Evolutionary conservation across 2,797 vertebrate genomes (phyloP).

Genomic region (Tinamus major): DNA sequence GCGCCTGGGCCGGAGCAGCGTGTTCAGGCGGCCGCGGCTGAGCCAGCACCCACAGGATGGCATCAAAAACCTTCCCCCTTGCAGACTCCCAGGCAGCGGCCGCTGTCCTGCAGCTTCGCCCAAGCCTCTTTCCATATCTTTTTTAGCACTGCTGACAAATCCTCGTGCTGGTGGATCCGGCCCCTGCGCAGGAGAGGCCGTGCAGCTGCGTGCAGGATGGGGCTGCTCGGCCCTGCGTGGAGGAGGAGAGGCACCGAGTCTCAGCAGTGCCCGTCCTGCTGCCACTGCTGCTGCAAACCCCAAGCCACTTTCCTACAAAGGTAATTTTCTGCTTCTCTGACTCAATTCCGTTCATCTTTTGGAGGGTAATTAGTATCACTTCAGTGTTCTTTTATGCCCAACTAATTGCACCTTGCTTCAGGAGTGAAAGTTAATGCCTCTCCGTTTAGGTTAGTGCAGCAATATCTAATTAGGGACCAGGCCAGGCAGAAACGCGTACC

Average conservation of each 20-base stretch:
- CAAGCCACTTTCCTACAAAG: conserved; percentile 66
- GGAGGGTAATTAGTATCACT: conserved; percentile 74
- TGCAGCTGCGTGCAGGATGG: no score
- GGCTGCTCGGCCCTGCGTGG: no score
- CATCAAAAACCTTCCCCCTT: no score
- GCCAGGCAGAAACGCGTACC: conserved; percentile 44
- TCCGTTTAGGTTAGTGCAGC: conserved; percentile 49
- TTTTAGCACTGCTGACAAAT: background rate
- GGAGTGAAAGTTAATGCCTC: conserved; percentile 71
- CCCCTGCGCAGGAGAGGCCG: background rate
- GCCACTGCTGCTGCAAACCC: background rate
- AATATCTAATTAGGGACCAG: conserved; percentile 61
- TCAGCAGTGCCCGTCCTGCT: background rate
- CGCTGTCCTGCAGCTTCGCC: no score
- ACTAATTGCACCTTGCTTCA: conserved; percentile 75
- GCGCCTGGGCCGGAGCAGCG: background rate
- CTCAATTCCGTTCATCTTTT: conserved; percentile 73
- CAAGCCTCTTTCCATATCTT: no score
- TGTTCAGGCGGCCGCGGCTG: rapidly evolving
- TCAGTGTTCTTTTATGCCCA: conserved; percentile 73
- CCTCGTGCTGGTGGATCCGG: background rate
- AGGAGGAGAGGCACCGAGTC: no score
- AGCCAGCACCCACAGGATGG: rapidly evolving
- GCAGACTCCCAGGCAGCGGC: no score
- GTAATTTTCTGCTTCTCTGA: conserved; percentile 81